Conservation (phyloP, 2,888 invertebrate species). For the Dryococelus australis region DNA sequence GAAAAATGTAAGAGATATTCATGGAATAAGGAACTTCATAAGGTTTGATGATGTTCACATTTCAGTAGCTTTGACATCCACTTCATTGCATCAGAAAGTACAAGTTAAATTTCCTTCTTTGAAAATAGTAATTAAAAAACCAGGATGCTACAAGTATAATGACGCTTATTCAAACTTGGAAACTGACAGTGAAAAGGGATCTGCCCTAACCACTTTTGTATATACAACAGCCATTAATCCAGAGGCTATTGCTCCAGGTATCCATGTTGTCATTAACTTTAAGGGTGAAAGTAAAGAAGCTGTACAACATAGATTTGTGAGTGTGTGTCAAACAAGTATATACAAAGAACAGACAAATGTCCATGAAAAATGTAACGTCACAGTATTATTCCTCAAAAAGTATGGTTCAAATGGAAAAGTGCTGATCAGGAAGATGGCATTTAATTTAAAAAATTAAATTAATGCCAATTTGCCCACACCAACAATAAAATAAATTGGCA, state of each 20-base stretch:
- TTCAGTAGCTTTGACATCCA: conserved; percentile 7
- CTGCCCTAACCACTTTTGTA: background rate
- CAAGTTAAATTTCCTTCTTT: background rate
- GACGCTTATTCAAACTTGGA: background rate
- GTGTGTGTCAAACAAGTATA: background rate
- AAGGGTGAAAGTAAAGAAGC: conserved; percentile 11
- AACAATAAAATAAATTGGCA: background rate
- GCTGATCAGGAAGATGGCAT: background rate
- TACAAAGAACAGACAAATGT: background rate
- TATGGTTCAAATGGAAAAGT: background rate
- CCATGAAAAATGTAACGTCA: background rate
- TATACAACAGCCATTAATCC: background rate
- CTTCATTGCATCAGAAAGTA: background rate
- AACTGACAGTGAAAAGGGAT: background rate
- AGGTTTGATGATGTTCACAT: conserved; percentile 23
- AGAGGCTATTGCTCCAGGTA: background rate
- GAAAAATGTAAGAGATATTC: conserved; percentile 22
- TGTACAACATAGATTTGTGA: background rate
- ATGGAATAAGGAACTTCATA: conserved; percentile 29
- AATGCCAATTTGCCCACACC: background rate
- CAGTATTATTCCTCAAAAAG: background rate
- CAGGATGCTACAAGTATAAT: background rate
- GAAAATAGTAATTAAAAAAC: background rate
- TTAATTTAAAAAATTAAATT: background rate
- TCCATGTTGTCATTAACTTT: background rate